Evolutionary conservation across 2,113 vertebrate species (phyloP).

Genomic region (Macquaria ambigua): DNA sequence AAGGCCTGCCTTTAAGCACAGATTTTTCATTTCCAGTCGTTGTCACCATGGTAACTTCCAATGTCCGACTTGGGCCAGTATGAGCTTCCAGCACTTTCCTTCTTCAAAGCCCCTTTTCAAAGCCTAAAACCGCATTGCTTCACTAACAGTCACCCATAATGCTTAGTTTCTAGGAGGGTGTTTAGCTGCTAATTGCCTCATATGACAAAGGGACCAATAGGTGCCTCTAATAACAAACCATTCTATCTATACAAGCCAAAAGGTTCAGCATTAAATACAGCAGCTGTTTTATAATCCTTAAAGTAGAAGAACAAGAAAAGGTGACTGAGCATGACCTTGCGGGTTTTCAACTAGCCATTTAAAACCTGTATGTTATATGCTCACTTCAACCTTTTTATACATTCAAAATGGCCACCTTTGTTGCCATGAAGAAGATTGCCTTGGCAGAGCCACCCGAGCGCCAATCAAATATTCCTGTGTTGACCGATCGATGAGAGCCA

Average conservation of each 20-base stretch:
- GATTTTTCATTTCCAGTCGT: conserved; percentile 82
- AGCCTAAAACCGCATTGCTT: conserved; percentile 73
- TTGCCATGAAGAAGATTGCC: conserved; percentile 44
- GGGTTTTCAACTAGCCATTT: conserved; percentile 21
- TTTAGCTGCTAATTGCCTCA: conserved; percentile 68
- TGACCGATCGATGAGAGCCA: conserved; percentile 73
- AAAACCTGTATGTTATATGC: neutral
- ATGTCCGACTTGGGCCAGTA: conserved; percentile 79
- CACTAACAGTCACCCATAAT: conserved; percentile 56
- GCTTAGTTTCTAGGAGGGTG: conserved; percentile 48
- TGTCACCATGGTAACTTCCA: conserved; percentile 86
- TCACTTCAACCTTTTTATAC: conserved; percentile 4
- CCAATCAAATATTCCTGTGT: conserved; percentile 79
- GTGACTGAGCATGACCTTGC: conserved; percentile 22
- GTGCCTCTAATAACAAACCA: conserved; percentile 54
- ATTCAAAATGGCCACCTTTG: conserved; percentile 54
- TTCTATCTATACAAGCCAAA: conserved; percentile 45
- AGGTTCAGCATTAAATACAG: conserved; percentile 19
- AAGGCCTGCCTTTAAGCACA: conserved; percentile 78
- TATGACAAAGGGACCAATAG: conserved; percentile 52
- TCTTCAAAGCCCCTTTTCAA: conserved; percentile 74
- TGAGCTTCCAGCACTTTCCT: conserved; percentile 71
- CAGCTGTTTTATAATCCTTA: neutral
- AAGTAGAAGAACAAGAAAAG: neutral
- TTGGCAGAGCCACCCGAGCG: conserved; percentile 58